Evolutionary conservation across 1,140 invertebrate species (phyloP), one percentile per base, ranked within the genome.

Genomic region (Sycobia sp.): DNA sequence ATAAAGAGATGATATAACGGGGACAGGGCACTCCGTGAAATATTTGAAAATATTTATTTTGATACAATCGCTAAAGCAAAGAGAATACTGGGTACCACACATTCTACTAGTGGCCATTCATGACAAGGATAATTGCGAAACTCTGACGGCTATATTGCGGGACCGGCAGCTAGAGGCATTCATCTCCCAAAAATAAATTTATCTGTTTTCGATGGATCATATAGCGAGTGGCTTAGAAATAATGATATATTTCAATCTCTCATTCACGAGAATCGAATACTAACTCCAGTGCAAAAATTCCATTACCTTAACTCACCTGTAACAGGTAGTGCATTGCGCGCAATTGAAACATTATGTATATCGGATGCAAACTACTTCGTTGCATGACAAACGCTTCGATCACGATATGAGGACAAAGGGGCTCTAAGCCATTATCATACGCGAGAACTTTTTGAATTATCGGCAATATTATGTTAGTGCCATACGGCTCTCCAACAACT

Each of bases 241-340:
- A 23, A 34, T 1, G 72, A 77, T 39, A 73, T 66, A 9, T 74
- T 68, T 63, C 32, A 50, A 32, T 70, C 65, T 13, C 60, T 76
- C 27, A 76, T 77, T 41, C 71, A 77, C 56, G 59, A 70, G 11
- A 76, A 76, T 66, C 3, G 47, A 7, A 23, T 34, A n/a, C 60
- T 74, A 4, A 25, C 10, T 16, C 43, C 61, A 10, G 67, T 73
- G 60, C 69, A 75, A 58, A 75, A 73, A 46, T 76, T 73, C 65
- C 63, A 74, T 67, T 72, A 74, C 59, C 47, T 73, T 27, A 65
- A 58, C 38, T 66, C 66, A 22, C 61, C 69, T 61, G 57, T 76
- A 38, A 67, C 63, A 11, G 69, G 66, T 27, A 65, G 71, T 9
- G 72, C 71, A 8, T 18, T 55, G 4, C 27, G 63, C 11, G 34